A percentile compares a stretch with the other conserved stretches of the same genome.
These are phyloP conservation scores for Yponomeuta cagnagella DNA, from an alignment of 2,888 invertebrate genomes.

Conservation along the genomic window DNA sequence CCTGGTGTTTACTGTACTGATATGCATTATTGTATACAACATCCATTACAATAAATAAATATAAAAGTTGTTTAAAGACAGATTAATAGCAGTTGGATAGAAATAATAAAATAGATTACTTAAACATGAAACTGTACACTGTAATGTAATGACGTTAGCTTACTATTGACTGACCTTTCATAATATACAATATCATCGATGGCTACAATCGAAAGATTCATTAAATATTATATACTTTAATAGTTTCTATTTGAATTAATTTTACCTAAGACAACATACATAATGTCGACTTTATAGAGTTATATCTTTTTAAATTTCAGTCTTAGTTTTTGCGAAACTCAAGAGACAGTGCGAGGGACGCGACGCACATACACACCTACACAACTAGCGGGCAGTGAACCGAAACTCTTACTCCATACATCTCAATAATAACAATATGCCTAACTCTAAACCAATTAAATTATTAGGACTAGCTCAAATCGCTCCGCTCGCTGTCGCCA, in stretches of 20 bases:
- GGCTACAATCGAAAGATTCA: conserved; percentile 64
- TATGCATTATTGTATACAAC: conserved; percentile 64
- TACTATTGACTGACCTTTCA: conserved; percentile 53
- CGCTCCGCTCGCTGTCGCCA: conserved; percentile 28
- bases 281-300: conserved; percentile 70
- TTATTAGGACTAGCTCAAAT: conserved; percentile 43
- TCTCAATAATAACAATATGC: conserved; percentile 48
- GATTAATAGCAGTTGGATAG: conserved; percentile 66
- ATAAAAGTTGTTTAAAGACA: conserved; percentile 76
- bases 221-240: conserved; percentile 70
- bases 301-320: conserved; percentile 71
- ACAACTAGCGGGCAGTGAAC: conserved; percentile 44
- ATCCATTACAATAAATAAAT: conserved; percentile 56
- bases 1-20: conserved; percentile 68
- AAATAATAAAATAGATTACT: conserved; percentile 65
- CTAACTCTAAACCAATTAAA: conserved; percentile 46
- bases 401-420: conserved; percentile 34
- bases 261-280: conserved; percentile 72
- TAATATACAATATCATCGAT: conserved; percentile 59
- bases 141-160: conserved; percentile 62
- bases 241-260: conserved; percentile 71
- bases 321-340: conserved; percentile 73
- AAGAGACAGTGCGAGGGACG: conserved; percentile 61
- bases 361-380: conserved; percentile 40
- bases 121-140: conserved; percentile 65